Evolutionary conservation across 1,140 invertebrate species (phyloP), one percentile per base, ranked within the genome.

Genomic region (Schlechtendalia chinensis): DNA sequence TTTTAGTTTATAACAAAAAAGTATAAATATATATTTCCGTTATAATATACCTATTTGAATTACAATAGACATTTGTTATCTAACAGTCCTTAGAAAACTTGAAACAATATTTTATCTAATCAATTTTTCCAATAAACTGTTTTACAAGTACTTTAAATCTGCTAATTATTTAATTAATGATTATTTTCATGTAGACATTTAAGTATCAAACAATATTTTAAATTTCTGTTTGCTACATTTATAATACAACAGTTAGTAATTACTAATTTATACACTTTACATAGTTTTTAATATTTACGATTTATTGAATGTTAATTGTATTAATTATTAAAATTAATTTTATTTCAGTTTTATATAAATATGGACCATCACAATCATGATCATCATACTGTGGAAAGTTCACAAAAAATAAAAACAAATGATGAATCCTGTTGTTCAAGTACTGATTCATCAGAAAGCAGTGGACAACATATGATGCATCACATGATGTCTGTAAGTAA

Each of bases 401-500:
- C 32, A 50, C 5, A 50, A 50, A 50, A 10, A 50, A 50, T 14
- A 50, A 50, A 1, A 14, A 1, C 1, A 50, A 50, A 50, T 63
- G 14, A 17, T 45, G 53, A 63, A 63, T 39, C 27, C 5, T 59
- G 56, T n/a, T 77, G 72, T 77, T 0, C 29, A 19, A 22, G 32
- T 24, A 24, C 53, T 59, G 32, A 32, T 19, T 1, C 11, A 10
- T 22, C 72, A 77, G 10, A 5, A 59, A 77, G 39, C 16, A 47
- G 72, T 56, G 72, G n/a, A 3, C 72, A 77, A 24, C 53, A 77
- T 24, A 77, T 77, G 72, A 59, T 77, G 72, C 72, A 77, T 59
- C 72, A 77, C n/a, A 77, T 77, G 72, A 77, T 77, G 72, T 77
- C 72, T 10, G 72, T 59, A 45, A 59, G 72, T 77, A 39, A 58